Evolutionary conservation across 2,797 vertebrate genomes (phyloP), one percentile per base, ranked within the genome.

Genomic region (Erpetoichthys calabaricus): DNA sequence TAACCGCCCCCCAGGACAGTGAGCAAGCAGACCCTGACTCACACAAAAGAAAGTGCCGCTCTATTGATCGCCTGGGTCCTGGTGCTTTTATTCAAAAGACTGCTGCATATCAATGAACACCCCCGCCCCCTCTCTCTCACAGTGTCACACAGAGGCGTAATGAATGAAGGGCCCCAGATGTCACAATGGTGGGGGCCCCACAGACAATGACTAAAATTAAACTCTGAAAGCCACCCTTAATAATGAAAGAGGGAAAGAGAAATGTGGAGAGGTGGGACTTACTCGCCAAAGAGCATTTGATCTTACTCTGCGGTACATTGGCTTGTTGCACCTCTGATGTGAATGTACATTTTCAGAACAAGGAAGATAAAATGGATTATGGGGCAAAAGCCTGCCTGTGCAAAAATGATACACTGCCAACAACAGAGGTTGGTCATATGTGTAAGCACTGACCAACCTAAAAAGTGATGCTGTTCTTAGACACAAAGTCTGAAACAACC

Each of bases 161-260:
- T 47, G 58, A 59, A 44, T 42, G 51, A 45, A 45, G 7, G 8
- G 52, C 52, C 25, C 25, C 25, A 25, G 25, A 25, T 25, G 25
- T 25, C 25, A 25, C 25, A 25, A 25, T 25, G 25, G 25, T 25
- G 25, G 25, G 25, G 25, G 25, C 25, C 42, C 43, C 10, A 54
- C 58, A 54, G 58, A 59, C 58, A 59, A 54, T 54, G 53, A 45
- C 51, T 53, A 58, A 59, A 59, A 59, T 59, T 53, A 59, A 45
- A 59, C 53, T 44, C 47, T 53, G 52, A 54, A 59, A 59, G 52
- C 44, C 44, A 53, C 8, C 51, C 58, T 59, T 52, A 46, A 54
- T 59, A 47, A 59, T 46, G 25, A 25, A 25, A 25, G 25, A 25
- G 25, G 25, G 25, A 25, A 25, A 25, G 25, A 25, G 25, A 25